phyloP scores from a whole-genome alignment of 2,888 invertebrate species.

The Nebria brevicollis region DNA sequence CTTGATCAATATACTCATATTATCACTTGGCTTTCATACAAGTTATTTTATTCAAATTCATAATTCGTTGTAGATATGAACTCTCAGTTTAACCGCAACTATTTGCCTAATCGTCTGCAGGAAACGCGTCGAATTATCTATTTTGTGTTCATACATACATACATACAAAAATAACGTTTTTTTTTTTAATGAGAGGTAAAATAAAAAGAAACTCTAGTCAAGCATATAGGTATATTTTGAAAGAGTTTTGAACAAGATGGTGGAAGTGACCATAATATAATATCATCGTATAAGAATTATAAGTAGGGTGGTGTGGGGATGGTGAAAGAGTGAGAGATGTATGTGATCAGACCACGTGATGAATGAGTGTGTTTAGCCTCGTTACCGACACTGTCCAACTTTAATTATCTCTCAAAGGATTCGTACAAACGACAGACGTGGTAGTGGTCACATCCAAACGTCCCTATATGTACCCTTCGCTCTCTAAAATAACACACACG shows the following conservation, averaged over 20 bases:
- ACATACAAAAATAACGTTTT: not conserved
- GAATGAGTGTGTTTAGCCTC: slow-evolving; percentile 56
- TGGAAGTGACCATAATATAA: not conserved
- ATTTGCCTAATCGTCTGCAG: not conserved
- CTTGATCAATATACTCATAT: not conserved
- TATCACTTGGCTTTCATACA: not conserved
- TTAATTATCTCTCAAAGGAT: slow-evolving; percentile 59
- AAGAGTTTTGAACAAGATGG: not conserved
- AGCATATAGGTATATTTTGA: no score
- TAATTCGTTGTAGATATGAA: not conserved
- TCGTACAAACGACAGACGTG: slow-evolving; percentile 17
- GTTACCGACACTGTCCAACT: slow-evolving; percentile 61
- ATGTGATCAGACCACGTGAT: slow-evolving; percentile 27
- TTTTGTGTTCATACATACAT: not conserved
- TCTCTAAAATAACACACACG: not conserved
- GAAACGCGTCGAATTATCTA: not conserved
- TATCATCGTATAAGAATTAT: not conserved
- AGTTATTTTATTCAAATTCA: not conserved
- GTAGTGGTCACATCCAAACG: slow-evolving; percentile 8
- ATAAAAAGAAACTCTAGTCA: no score
- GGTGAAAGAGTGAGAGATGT: not conserved
- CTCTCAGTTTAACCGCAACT: not conserved
- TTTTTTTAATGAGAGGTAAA: no score
- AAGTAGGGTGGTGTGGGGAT: not conserved
- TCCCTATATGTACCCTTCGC: slow-evolving; percentile 6